Base-by-base conservation (phyloP, 2,797 vertebrate species). In the Chanos chanos region DNA sequence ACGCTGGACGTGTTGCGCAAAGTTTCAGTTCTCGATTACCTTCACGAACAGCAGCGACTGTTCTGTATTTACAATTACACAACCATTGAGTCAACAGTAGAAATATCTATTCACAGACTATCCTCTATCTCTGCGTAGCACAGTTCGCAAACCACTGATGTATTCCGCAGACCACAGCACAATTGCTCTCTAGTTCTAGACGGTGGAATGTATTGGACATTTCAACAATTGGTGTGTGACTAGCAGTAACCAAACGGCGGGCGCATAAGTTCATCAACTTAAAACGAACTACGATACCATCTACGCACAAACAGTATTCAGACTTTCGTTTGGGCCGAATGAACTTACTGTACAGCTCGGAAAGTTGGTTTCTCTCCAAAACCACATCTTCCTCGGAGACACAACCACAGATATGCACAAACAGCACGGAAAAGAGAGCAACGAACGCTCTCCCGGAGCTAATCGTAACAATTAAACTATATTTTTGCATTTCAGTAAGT, bases 331-430 rank as follows among this genome's bases (percentile, higher is more conserved):
- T 47, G 47, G 69, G 64, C 64, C 66, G 68, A 53, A 47, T 57
- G 47, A 52, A 89, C 89, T 89, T 87, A 91, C 90, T 85, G 88
- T 89, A 80, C 49, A 85, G 77, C 33, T 87, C 80, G 44, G 27
- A 1, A 72, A 91, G 85, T 74, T 85, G 80, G 1, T 63, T 74
- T 66, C 75, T 71, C 51, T 86, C 81, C 85, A 88, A 64, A 56
- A 82, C 64, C 61, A 78, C 85, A 56, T 82, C 79, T 27, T 82
- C 69, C 63, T 73, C 74, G 61, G 45, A 56, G 62, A 61, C 75
- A 71, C 81, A 76, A 66, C 57, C 1, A 72, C 72, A 81, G 63
- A 43, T 64, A 49, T 40, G 78, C 55, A 50, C 25, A 58, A 79
- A 5, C 64, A 86, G 56, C 66, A 78, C 53, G 0, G 68, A 61